A percentile compares a stretch with the other conserved stretches of the same genome.
These are phyloP conservation scores for Acomys russatus DNA, from an alignment of 2,797 vertebrate genomes.

Conservation along the genomic window DNA sequence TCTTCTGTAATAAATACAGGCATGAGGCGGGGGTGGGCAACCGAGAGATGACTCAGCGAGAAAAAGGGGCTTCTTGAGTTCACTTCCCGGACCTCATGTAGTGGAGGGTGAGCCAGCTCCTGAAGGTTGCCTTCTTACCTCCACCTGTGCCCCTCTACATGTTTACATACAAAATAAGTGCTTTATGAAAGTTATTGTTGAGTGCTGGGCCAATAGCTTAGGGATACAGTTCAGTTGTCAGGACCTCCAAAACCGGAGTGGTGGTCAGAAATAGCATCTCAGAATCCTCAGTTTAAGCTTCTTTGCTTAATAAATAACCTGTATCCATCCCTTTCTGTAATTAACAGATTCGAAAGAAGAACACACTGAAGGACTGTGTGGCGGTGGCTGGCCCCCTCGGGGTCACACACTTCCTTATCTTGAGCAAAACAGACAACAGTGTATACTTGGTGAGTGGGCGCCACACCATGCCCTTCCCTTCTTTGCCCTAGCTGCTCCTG, in stretches of 20 bases:
- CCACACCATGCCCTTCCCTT: no score
- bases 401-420: constrained; percentile 94
- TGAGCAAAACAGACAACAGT: constrained; percentile 91
- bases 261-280: background rate
- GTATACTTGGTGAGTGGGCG: constrained; percentile 92
- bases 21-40: no score
- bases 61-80: background rate
- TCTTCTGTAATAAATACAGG: no score
- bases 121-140: background rate
- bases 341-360: constrained; percentile 92
- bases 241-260: background rate
- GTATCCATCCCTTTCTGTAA: background rate
- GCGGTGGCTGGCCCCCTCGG: constrained; percentile 94
- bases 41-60: background rate
- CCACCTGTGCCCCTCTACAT: background rate
- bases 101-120: no score
- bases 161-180: background rate
- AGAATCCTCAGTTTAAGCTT: background rate
- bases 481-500: background rate
- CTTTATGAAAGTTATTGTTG: background rate
- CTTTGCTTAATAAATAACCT: background rate
- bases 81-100: background rate
- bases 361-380: constrained; percentile 95
- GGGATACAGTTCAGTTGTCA: no score
- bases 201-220: background rate